Evolutionary conservation across 2,888 invertebrate genomes (phyloP).

Genomic region (Nomada hirtipes): DNA sequence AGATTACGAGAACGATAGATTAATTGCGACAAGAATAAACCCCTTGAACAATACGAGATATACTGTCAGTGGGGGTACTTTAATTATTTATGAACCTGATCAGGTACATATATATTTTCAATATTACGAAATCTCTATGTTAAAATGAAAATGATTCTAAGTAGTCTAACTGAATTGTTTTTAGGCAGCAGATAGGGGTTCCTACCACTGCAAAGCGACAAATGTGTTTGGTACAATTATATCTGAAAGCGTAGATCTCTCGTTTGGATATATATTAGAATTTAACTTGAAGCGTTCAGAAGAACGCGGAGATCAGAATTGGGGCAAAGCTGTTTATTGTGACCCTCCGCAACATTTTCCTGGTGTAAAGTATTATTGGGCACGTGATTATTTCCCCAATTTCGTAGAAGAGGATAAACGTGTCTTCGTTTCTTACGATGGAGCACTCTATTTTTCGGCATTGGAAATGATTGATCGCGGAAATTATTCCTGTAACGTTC

Average conservation of each 20-base stretch:
- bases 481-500: conserved; percentile 96
- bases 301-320: conserved; percentile 95
- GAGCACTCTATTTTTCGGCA: conserved; percentile 97
- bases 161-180: conserved; percentile 47
- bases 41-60: conserved; percentile 90
- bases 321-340: conserved; percentile 96
- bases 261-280: conserved; percentile 95
- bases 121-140: conserved; percentile 2
- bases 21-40: conserved; percentile 91
- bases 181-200: conserved; percentile 91
- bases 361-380: conserved; percentile 95
- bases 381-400: conserved; percentile 94
- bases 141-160: background rate
- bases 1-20: conserved; percentile 92
- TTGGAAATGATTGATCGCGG: conserved; percentile 96
- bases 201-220: conserved; percentile 96
- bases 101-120: conserved; percentile 82
- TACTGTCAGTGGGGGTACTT: conserved; percentile 95
- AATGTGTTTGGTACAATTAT: conserved; percentile 95
- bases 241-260: conserved; percentile 94
- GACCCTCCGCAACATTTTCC: conserved; percentile 97
- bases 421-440: conserved; percentile 97
- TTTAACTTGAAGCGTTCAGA: conserved; percentile 94
- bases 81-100: conserved; percentile 94
- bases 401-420: conserved; percentile 97